Base-by-base conservation (phyloP, 2,888 invertebrate genomes). In the Chromoteleia sp. region DNA sequence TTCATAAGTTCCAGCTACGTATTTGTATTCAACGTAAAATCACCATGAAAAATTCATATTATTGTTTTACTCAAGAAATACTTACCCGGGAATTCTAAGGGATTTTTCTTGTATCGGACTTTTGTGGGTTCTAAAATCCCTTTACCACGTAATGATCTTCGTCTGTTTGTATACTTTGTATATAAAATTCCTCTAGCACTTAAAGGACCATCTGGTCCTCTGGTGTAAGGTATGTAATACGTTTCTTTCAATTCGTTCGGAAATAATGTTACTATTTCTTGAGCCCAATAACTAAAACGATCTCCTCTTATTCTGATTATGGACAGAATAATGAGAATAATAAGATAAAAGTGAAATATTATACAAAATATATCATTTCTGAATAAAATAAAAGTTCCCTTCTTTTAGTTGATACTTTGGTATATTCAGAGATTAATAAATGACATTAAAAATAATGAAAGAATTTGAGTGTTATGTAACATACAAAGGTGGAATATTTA, bases 221-320 rank as follows among this genome's bases (percentile, higher is more conserved):
- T 61, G 0, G 70, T 52, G 17, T 82, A 82, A 29, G 82, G 77
- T 50, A 82, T 78, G 19, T 78, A 82, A 78, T 82, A 81, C 0
- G 81, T 81, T 68, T 81, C 81, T 63, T 61, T 81, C 6, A 77
- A 10, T 56, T 81, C 81, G 25, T 81, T 81, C 0, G 77, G 81
- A 39, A 81, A 77, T 39, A 81, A 58, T 2, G 81, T 81, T n/a
- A 77, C 81, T 45, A 81, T 81, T 52, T 81, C 81, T 30, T 81
- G 81, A 12, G 81, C 77, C 81, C 81, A 81, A 14, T 81, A 81
- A 63, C 68, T 81, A 15, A 81, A 81, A 1, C 77, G 73, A 61
- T 81, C 81, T 5, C 73, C 68, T 45, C 77, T 48, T 61, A 81
- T 81, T 25, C 81, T 81, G 29, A 48, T 41, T 30, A 7, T 6